Base-by-base conservation (phyloP, 2,888 invertebrate genomes). In the Melanchra persicariae region DNA sequence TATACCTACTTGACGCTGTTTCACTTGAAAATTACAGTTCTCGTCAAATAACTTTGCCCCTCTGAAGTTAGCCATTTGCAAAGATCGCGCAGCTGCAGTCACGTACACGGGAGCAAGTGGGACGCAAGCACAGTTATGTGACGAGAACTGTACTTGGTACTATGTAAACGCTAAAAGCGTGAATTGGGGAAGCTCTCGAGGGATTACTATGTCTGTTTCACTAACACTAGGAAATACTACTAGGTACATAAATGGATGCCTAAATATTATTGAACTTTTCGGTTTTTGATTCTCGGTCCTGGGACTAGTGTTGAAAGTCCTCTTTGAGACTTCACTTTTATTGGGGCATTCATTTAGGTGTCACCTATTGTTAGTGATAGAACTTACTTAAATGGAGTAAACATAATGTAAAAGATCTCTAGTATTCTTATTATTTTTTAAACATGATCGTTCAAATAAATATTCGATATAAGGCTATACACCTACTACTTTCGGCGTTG, bases 391-490 rank as follows among this genome's bases (percentile, higher is more conserved):
- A 24, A 24, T 40, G 22, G 12, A 40, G 9, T 26, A 15, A 74
- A 54, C n/a, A 22, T 43, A 9, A n/a, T 69, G 43, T 70, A 22
- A 54, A 22, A 12, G 2, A 57, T 57, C 47, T 54, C 47, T 51
- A 37, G 37, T 19, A 45, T 45, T 54, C 3, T 47, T 26, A 34
- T 37, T 30, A 34, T 24, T 43, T 12, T 40, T 12, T 19, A 30
- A 47, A 59, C 26, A 15, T 47, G n/a, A 47, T 65, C 19, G 40
- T 76, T 76, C 19, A 24, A 47, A 59, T 76, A 49, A 37, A 47
- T 62, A 52, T 49, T 76, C 54, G 24, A 47, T 69, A 55, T 74
- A n/a, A 74, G 45, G 43, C 22, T 69, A 81, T 54, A n/a, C 6
- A 40, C 40, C 15, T 61, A 70, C 22, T 19, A 77, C 19, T 59